A percentile compares a stretch with the other conserved stretches of the same genome.
Conservation (phyloP, 2,797 vertebrate species). For the Ctenopoma multispine region DNA sequence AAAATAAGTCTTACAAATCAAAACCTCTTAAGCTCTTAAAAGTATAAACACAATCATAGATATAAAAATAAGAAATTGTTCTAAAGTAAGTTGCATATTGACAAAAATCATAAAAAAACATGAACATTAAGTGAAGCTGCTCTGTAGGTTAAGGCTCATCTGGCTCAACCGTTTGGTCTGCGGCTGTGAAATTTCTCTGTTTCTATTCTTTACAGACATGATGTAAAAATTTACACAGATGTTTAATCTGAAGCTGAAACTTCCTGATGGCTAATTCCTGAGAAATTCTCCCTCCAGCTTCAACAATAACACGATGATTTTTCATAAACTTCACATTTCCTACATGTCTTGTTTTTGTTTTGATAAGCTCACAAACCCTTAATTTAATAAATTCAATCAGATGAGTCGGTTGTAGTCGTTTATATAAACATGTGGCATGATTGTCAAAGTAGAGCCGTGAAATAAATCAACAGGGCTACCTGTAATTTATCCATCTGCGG, state of each 20-base stretch:
- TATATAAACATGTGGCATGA: not conserved
- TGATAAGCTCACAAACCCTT: not conserved
- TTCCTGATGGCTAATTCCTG: slow-evolving; percentile 44
- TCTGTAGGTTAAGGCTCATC: not conserved
- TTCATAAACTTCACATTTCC: not conserved
- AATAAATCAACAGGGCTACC: not conserved
- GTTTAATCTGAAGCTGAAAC: slow-evolving; percentile 6
- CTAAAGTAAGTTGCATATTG: slow-evolving; percentile 39
- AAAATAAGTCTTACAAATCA: slow-evolving; percentile 64
- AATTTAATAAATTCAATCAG: not conserved
- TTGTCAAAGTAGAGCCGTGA: not conserved
- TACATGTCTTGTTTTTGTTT: slow-evolving; percentile 10
- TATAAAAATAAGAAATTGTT: slow-evolving; percentile 77
- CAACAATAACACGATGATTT: not conserved
- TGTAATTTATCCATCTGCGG: too few species aligned
- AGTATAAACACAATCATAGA: slow-evolving; percentile 65
- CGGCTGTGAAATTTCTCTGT: not conserved
- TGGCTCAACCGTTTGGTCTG: not conserved
- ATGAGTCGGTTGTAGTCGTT: too few species aligned
- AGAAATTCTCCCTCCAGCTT: slow-evolving; percentile 31
- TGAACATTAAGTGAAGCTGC: not conserved
- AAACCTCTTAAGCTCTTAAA: slow-evolving; percentile 26
- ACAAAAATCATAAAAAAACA: slow-evolving; percentile 43
- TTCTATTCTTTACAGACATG: not conserved
- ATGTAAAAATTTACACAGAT: slow-evolving; percentile 1